These are phyloP conservation scores for Aythya baeri DNA, from an alignment of 2,113 vertebrate species.

Conservation along the genomic window DNA sequence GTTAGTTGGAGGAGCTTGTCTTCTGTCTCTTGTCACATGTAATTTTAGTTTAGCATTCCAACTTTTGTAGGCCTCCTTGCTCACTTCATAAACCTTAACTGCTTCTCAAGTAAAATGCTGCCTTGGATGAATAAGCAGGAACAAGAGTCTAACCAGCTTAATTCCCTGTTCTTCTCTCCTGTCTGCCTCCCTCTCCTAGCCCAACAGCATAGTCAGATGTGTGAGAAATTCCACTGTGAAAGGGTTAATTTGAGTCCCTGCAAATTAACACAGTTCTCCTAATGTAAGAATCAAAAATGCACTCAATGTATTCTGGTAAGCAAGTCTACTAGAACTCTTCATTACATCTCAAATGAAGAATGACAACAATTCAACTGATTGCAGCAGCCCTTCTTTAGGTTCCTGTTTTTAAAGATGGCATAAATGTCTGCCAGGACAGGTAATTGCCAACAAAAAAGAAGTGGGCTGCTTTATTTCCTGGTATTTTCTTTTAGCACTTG, in stretches of 20 bases:
- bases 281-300: background rate
- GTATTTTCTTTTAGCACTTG: background rate
- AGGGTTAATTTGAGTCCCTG: background rate
- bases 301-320: background rate
- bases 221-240: background rate
- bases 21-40: background rate
- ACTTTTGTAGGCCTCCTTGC: background rate
- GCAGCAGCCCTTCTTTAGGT: background rate
- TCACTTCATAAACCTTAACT: background rate
- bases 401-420: background rate
- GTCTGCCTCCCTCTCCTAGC: background rate
- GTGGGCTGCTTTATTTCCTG: background rate
- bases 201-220: rapidly evolving
- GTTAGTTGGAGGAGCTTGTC: background rate
- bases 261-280: background rate
- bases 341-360: background rate
- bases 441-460: background rate
- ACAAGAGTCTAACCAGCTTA: background rate
- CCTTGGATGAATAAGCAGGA: background rate
- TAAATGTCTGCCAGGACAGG: background rate
- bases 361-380: background rate
- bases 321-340: background rate
- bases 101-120: background rate
- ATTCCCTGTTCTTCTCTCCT: background rate
- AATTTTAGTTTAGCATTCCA: background rate